Evolutionary conservation across 2,113 vertebrate genomes (phyloP).

Genomic region (Balaenoptera acutorostrata): DNA sequence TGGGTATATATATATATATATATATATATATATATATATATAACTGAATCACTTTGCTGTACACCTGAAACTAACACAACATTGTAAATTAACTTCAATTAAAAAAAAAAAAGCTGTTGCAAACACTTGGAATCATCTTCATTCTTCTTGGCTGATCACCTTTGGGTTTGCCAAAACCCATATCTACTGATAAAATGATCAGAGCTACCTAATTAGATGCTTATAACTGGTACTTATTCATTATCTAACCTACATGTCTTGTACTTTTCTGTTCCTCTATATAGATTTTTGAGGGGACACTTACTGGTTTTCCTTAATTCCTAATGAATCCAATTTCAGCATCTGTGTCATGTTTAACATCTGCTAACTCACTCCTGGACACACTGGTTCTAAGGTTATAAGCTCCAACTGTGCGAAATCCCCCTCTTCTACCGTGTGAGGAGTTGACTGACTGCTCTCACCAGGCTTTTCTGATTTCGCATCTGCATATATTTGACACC

Average conservation of each 20-base stretch:
- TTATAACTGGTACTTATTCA: background rate
- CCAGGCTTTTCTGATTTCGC: background rate
- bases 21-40: too few species aligned
- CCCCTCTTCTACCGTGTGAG: background rate
- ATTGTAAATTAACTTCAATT: too few species aligned
- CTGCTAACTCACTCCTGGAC: background rate
- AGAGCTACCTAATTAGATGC: background rate
- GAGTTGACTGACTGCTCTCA: background rate
- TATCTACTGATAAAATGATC: background rate
- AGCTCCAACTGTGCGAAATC: fast-evolving
- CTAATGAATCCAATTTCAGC: background rate
- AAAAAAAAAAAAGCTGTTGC: background rate
- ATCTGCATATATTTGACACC: background rate
- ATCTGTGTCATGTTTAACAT: background rate
- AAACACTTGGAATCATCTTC: background rate
- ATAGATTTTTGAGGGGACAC: background rate
- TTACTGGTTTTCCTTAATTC: background rate
- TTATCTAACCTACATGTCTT: background rate
- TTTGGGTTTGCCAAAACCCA: background rate
- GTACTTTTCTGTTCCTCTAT: background rate
- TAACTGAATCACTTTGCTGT: too few species aligned
- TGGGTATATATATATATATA: too few species aligned
- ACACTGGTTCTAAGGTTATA: background rate
- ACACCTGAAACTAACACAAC: too few species aligned
- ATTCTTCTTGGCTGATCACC: background rate